phyloP scores from a whole-genome alignment of 92 coral and sea anemone species.

The Galaxea fascicularis region DNA sequence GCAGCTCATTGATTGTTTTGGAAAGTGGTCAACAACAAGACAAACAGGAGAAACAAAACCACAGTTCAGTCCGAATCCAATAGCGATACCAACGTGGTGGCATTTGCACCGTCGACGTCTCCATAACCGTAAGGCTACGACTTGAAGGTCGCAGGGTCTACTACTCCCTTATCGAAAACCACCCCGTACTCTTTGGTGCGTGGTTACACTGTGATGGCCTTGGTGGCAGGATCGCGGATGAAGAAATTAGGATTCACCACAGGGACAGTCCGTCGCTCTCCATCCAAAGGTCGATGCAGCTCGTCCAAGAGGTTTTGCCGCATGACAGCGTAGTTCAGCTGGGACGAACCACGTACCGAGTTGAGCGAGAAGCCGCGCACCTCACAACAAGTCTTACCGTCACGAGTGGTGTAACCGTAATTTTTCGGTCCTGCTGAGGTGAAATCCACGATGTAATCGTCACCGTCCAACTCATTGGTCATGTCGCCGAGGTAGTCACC shows the following conservation, averaged over 20 bases:
- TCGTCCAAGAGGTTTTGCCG: neutral
- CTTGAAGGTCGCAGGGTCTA: neutral
- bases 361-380: constrained; percentile 15
- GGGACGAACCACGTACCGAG: neutral
- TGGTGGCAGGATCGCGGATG: constrained; percentile 2
- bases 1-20: too few relatives aligned
- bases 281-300: neutral
- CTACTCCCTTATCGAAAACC: neutral
- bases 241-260: neutral
- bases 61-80: too few relatives aligned
- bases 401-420: neutral
- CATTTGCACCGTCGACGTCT: too few relatives aligned
- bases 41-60: too few relatives aligned
- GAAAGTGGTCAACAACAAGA: too few relatives aligned
- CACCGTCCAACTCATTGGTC: neutral
- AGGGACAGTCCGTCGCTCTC: neutral
- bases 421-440: neutral
- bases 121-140: neutral
- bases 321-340: constrained; percentile 3
- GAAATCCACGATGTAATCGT: neutral
- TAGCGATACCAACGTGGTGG: too few relatives aligned
- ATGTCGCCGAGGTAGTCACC: too few relatives aligned
- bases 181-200: neutral
- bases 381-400: neutral
- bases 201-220: neutral